These are phyloP conservation scores for Diarsia rubi DNA, from an alignment of 2,888 invertebrate species.

Conservation along the genomic window DNA sequence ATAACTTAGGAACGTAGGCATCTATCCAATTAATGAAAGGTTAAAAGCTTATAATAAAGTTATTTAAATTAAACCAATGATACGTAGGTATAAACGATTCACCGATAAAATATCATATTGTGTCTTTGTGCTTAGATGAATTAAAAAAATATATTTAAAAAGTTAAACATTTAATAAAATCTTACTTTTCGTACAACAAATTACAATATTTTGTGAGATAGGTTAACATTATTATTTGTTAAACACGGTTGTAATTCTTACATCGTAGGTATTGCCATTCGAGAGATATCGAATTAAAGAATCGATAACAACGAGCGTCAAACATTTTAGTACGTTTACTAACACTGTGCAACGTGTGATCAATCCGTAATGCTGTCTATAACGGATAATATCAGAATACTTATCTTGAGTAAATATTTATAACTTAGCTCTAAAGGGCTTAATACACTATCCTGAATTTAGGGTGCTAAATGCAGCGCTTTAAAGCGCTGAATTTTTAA, in stretches of 20 bases:
- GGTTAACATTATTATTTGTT: conserved; percentile 10
- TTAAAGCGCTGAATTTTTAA: too few species aligned
- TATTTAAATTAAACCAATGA: neutral
- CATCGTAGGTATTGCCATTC: neutral
- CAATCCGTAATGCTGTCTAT: conserved; percentile 25
- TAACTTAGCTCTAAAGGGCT: too few species aligned
- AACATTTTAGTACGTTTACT: neutral
- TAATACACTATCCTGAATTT: too few species aligned
- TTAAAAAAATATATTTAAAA: conserved; percentile 17
- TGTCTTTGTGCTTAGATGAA: conserved; percentile 1
- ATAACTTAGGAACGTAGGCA: too few species aligned
- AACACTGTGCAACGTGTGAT: conserved; percentile 32
- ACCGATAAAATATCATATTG: neutral
- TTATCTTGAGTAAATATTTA: neutral
- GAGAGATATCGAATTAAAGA: neutral
- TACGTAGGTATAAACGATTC: neutral
- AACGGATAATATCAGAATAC: conserved; percentile 13
- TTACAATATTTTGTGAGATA: conserved; percentile 11
- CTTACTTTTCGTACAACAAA: conserved; percentile 23
- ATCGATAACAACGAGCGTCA: neutral
- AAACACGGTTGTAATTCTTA: conserved; percentile 23
- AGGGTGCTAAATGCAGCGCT: too few species aligned
- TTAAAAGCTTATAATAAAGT: neutral
- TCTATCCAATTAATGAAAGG: neutral
- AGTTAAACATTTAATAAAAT: conserved; percentile 45